These are phyloP conservation scores for Alaudala cheleensis DNA, from an alignment of 2,113 vertebrate species.

Conservation along the genomic window DNA sequence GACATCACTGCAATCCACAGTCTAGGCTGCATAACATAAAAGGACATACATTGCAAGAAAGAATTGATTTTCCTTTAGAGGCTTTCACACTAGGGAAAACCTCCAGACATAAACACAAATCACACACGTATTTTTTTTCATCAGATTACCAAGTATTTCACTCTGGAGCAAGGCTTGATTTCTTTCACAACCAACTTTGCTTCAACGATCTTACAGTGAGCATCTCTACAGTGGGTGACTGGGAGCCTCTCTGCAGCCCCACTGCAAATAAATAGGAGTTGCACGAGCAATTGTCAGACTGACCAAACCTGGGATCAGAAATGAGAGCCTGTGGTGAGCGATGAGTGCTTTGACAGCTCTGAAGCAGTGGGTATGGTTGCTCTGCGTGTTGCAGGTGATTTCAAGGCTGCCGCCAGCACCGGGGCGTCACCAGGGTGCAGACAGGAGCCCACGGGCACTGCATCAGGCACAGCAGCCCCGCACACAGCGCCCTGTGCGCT, in stretches of 20 bases:
- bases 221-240: neutral
- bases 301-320: neutral
- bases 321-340: accelerated
- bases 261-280: neutral
- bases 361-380: neutral
- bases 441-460: neutral
- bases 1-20: conserved; percentile 41
- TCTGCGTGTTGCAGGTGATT: neutral
- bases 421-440: accelerated
- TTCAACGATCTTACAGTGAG: neutral
- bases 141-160: neutral
- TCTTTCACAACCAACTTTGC: neutral
- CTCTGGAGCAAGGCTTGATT: neutral
- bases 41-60: conserved; percentile 42
- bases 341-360: neutral
- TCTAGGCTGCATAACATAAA: conserved; percentile 61
- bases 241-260: neutral
- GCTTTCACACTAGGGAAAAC: conserved; percentile 19
- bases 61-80: conserved; percentile 48
- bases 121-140: neutral
- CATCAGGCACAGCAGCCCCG: neutral
- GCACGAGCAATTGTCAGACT: neutral
- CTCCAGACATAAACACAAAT: conserved; percentile 60
- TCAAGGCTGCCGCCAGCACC: neutral
- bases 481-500: neutral